These are phyloP conservation scores for Callinectes sapidus DNA, from an alignment of 2,888 invertebrate species.

Conservation along the genomic window DNA sequence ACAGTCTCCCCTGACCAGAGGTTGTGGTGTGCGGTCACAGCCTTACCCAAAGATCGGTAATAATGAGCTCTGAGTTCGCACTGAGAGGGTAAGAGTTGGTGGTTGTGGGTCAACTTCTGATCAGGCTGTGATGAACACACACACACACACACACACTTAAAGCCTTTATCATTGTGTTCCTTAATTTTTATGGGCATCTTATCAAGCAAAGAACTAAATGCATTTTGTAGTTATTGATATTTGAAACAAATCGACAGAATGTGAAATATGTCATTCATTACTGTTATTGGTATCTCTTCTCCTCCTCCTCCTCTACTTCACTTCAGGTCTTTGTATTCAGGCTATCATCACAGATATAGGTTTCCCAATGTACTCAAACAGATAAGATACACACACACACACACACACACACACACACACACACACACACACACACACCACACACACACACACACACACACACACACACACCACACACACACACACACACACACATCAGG, in stretches of 20 bases:
- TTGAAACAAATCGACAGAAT: background rate
- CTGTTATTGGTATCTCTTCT: background rate
- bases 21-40: too few relatives aligned
- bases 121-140: too few relatives aligned
- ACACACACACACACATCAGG: constrained; percentile 19
- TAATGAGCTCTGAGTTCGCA: too few relatives aligned
- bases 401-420: constrained; percentile 44
- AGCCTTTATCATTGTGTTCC: background rate
- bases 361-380: background rate
- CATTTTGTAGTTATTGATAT: background rate
- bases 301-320: background rate
- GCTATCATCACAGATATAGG: background rate
- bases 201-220: background rate
- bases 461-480: constrained; percentile 44
- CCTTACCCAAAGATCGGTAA: too few relatives aligned
- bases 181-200: background rate
- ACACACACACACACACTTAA: background rate
- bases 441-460: constrained; percentile 42
- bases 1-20: too few relatives aligned
- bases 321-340: background rate
- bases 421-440: constrained; percentile 45
- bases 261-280: background rate
- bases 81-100: too few relatives aligned
- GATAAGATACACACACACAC: constrained; percentile 37
- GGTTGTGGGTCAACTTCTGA: too few relatives aligned